Percentiles rank a stretch among this genome's conserved stretches.
Evolutionary conservation across 2,797 vertebrate species (phyloP).

Genomic region (Vespertilio murinus): DNA sequence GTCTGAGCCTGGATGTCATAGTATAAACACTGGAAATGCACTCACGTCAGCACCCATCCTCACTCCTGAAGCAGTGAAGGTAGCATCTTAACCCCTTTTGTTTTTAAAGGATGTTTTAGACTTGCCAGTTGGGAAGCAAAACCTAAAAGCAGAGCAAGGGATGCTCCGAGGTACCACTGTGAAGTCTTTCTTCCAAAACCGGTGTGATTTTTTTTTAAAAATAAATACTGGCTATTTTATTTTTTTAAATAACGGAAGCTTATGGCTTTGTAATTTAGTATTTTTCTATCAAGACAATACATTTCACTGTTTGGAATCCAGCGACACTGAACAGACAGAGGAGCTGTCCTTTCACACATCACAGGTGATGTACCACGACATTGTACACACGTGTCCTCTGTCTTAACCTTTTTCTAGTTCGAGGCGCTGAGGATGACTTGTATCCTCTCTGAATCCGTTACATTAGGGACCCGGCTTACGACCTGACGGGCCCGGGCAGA

Average conservation of each 20-base stretch:
- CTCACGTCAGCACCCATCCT: not conserved
- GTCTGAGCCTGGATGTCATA: constrained; percentile 10
- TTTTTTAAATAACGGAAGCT: not conserved
- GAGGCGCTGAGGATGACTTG: constrained; percentile 53
- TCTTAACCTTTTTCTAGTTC: constrained; percentile 58
- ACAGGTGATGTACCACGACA: not conserved
- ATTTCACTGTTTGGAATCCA: constrained; percentile 27
- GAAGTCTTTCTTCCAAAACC: constrained; percentile 39
- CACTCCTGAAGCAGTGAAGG: not conserved
- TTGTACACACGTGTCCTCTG: constrained; percentile 29
- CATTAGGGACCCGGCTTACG: not conserved
- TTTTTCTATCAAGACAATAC: constrained; percentile 16
- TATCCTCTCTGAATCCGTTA: constrained; percentile 25
- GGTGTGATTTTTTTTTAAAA: constrained; percentile 42
- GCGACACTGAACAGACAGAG: not conserved
- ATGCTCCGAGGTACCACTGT: constrained; percentile 58
- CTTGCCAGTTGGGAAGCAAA: constrained; percentile 9
- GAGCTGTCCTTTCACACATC: constrained; percentile 14
- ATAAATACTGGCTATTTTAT: not conserved
- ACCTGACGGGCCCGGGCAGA: not conserved
- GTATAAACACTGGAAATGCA: constrained; percentile 33
- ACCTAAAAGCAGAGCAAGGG: constrained; percentile 1
- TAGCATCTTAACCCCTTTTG: not conserved
- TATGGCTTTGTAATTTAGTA: constrained; percentile 19
- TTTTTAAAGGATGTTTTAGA: constrained; percentile 33